Conservation (phyloP, 2,888 invertebrate species). For the Netelia melanura region DNA sequence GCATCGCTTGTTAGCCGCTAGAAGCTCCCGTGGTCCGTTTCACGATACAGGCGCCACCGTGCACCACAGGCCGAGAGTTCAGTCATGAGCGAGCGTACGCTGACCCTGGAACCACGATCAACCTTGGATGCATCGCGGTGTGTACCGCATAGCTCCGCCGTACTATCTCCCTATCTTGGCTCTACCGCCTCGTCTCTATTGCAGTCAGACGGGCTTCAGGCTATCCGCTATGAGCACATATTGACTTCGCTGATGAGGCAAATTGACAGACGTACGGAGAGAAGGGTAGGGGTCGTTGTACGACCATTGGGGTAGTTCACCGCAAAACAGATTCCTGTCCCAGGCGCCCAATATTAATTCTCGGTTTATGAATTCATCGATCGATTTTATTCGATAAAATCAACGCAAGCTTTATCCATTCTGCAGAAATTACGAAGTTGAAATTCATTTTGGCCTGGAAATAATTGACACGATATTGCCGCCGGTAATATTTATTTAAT, state of each 20-base stretch:
- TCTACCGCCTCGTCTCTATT: not conserved
- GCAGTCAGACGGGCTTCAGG: not conserved
- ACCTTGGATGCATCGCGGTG: conserved; percentile 25
- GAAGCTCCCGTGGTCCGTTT: conserved; percentile 44
- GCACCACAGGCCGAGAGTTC: conserved; percentile 32
- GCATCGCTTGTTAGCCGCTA: conserved; percentile 73
- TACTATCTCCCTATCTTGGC: conserved; percentile 5
- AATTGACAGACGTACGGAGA: conserved; percentile 37
- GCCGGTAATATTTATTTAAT: no score
- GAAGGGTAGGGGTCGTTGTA: conserved; percentile 11
- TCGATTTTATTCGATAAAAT: not conserved
- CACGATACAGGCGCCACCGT: conserved; percentile 27
- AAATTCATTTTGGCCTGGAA: no score
- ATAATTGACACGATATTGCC: no score
- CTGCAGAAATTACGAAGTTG: no score
- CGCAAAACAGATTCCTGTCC: not conserved
- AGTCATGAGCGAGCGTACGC: not conserved
- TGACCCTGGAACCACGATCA: conserved; percentile 26
- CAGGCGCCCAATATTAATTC: not conserved
- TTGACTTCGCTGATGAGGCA: conserved; percentile 50
- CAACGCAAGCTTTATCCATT: not conserved
- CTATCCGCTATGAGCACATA: conserved; percentile 35
- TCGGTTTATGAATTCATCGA: not conserved
- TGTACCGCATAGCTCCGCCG: not conserved
- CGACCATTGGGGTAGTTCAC: conserved; percentile 4